phyloP scores from a whole-genome alignment of 37 sponge, comb jelly and placozoan species.

The Cliona cf. orientalis region DNA sequence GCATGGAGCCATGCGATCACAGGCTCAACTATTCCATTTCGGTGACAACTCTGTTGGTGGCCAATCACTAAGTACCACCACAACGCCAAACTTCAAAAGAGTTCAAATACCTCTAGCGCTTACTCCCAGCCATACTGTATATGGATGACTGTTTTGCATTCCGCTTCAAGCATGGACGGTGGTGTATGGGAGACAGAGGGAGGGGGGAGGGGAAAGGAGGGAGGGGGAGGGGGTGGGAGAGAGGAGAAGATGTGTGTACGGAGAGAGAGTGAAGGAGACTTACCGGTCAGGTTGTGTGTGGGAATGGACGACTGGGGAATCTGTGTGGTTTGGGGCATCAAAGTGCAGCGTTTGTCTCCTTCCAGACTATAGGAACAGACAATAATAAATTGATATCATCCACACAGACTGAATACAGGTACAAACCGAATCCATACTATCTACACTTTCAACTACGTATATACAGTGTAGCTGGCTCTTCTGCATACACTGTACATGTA shows the following conservation, averaged over 20 bases:
- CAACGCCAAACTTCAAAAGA: no score
- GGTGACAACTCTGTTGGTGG: no score
- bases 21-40: no score
- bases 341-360: slow-evolving; percentile 69
- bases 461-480: neutral
- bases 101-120: no score
- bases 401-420: neutral
- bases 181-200: neutral
- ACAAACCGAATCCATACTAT: neutral
- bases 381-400: neutral
- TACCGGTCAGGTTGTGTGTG: slow-evolving; percentile 64
- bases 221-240: neutral
- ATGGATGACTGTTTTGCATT: no score
- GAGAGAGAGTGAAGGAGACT: neutral
- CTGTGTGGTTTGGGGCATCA: slow-evolving; percentile 29
- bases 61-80: no score
- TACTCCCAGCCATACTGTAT: no score
- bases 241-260: neutral
- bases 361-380: slow-evolving; percentile 1
- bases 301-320: neutral
- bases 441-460: neutral
- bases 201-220: neutral
- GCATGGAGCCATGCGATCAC: no score
- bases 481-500: neutral
- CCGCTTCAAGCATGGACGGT: slow-evolving; percentile 9